Base-by-base conservation (phyloP, 2,888 invertebrate species). In the Resseliella maxima region DNA sequence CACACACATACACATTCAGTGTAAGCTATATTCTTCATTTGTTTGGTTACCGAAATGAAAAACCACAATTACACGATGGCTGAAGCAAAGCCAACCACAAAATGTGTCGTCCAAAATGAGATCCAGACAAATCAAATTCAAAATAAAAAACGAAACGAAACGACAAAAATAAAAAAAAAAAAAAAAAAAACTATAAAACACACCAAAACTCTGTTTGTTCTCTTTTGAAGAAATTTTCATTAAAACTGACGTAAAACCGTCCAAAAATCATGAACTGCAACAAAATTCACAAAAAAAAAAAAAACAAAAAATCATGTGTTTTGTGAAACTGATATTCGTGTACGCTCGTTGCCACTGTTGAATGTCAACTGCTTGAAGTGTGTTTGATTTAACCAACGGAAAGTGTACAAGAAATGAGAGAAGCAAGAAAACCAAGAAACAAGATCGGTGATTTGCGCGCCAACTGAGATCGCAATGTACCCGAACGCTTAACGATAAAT, bases 331-430 rank as follows among this genome's bases (percentile, higher is more conserved):
- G 5, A 59, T 6, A 72, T 12, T 72, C 72, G 31, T 31, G 72
- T 72, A 10, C 72, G 72, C 31, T 72, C 72, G 72, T 72, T 72
- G 72, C 72, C 72, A 72, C 72, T 72, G 72, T 72, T 72, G 72
- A 31, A 72, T 72, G 72, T 72, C 72, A 72, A 72, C 72, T 72
- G 72, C 31, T 72, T 31, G 31, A 12, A 72, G 72, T 72, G 31
- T 72, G 72, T 72, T 5, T 72, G 15, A 0, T n/a, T n/a, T 35
- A 12, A 50, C 31, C 72, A 72, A 35, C 72, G 31, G 12, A 72
- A 72, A 72, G 72, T 72, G 18, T 72, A 35, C 59, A 24, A 31
- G 31, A 72, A 72, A 72, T n/a, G n/a, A n/a, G n/a, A n/a, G n/a
- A n/a, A n/a, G n/a, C n/a, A n/a, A n/a, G n/a, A n/a, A n/a, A n/a